Conservation (phyloP, 2,797 vertebrate genomes). For the Sphaeramia orbicularis region DNA sequence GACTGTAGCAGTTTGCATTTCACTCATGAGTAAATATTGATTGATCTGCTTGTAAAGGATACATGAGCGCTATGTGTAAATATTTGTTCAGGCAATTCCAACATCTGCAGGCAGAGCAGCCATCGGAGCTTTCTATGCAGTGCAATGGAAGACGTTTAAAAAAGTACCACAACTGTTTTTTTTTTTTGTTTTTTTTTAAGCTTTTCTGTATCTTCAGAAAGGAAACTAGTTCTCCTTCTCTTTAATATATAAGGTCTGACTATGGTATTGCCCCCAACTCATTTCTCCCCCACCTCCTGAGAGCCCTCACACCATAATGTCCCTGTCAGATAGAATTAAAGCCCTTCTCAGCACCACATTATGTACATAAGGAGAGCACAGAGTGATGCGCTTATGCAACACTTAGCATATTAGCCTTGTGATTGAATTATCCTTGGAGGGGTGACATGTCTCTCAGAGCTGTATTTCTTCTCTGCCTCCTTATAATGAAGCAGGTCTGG, state of each 20-base stretch:
- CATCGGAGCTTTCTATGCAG: slow-evolving; percentile 35
- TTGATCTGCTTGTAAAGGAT: slow-evolving; percentile 79
- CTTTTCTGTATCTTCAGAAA: slow-evolving; percentile 55
- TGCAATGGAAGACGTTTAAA: slow-evolving; percentile 3
- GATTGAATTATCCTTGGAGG: slow-evolving; percentile 76
- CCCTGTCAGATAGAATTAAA: slow-evolving; percentile 78
- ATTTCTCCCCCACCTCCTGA: slow-evolving; percentile 37
- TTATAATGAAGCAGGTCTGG: slow-evolving; percentile 48
- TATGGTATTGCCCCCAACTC: slow-evolving; percentile 38
- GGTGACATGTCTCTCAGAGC: slow-evolving; percentile 46
- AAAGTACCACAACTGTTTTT: slow-evolving; percentile 28
- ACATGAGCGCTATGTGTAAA: slow-evolving; percentile 73
- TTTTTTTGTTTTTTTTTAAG: neutral
- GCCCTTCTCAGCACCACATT: slow-evolving; percentile 64
- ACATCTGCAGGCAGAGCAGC: slow-evolving; percentile 59
- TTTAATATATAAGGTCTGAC: slow-evolving; percentile 45
- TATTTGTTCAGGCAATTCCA: slow-evolving; percentile 70
- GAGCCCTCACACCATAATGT: slow-evolving; percentile 70
- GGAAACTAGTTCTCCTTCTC: slow-evolving; percentile 41
- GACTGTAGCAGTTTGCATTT: slow-evolving; percentile 76
- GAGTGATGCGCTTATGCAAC: slow-evolving; percentile 78
- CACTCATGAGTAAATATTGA: slow-evolving; percentile 82
- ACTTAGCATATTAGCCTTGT: slow-evolving; percentile 80
- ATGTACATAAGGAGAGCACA: slow-evolving; percentile 72
- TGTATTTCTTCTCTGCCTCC: slow-evolving; percentile 17